Evolutionary conservation across 2,797 vertebrate genomes (phyloP).

Genomic region (Podargus strigoides): DNA sequence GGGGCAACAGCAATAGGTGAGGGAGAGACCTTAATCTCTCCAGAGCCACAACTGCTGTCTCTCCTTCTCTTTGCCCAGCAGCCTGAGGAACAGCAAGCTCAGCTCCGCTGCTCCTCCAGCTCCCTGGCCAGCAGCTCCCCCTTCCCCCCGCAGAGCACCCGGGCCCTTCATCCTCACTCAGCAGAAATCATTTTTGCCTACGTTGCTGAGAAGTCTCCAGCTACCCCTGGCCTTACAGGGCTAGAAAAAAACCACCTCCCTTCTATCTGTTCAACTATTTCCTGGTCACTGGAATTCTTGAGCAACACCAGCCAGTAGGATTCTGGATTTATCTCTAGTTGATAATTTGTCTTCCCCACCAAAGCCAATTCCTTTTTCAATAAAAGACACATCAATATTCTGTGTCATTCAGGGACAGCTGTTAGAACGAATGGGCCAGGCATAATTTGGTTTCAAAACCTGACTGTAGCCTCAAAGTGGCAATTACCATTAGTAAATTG

Average conservation of each 20-base stretch:
- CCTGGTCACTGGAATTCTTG: not conserved
- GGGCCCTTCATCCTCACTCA: not conserved
- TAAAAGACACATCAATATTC: not conserved
- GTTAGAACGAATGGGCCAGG: not conserved
- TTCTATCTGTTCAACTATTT: fast-evolving
- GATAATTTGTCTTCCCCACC: not conserved
- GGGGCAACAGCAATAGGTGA: not conserved
- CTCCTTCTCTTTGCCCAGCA: not conserved
- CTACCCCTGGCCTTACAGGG: not conserved
- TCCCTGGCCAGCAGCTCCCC: not conserved
- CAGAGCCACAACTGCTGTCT: not conserved
- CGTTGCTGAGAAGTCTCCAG: not conserved
- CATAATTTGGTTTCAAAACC: constrained; percentile 26
- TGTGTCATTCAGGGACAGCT: constrained; percentile 30
- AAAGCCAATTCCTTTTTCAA: not conserved
- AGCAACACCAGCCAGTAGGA: not conserved
- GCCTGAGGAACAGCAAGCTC: not conserved
- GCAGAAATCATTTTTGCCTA: not conserved
- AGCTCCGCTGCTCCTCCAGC: not conserved
- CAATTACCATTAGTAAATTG: constrained; percentile 57
- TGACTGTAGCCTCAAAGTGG: constrained; percentile 10
- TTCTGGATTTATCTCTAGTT: not conserved
- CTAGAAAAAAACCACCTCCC: not conserved
- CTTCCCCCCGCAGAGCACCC: not conserved
- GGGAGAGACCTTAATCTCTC: not conserved